phyloP scores from a whole-genome alignment of 2,113 vertebrate species.

The Psammodynastes pulverulentus region DNA sequence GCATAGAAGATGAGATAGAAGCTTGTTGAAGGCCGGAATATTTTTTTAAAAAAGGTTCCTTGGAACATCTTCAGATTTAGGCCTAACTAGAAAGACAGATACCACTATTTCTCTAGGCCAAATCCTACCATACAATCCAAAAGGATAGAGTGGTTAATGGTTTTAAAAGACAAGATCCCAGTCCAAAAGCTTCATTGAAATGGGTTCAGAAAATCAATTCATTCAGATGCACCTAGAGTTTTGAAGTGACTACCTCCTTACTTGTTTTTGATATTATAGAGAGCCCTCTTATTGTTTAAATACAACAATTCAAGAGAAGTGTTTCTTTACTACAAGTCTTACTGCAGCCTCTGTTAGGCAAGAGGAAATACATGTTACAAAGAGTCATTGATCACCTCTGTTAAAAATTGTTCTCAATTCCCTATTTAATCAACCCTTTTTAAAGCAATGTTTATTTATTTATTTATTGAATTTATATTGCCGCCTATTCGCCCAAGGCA shows the following conservation, averaged over 20 bases:
- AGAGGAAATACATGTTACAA: background rate
- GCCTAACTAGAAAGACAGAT: background rate
- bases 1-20: background rate
- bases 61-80: background rate
- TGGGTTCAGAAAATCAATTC: background rate
- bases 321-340: background rate
- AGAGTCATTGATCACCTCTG: background rate
- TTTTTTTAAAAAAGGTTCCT: background rate
- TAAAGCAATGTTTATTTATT: no score
- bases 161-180: background rate
- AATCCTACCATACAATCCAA: background rate
- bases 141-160: background rate
- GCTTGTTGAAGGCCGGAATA: background rate
- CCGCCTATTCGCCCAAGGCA: no score
- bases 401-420: background rate
- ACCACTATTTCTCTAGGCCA: background rate
- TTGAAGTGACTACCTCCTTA: background rate
- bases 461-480: no score
- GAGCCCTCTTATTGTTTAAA: background rate
- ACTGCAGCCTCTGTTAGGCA: background rate
- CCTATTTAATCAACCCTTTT: background rate
- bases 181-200: background rate
- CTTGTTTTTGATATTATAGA: background rate
- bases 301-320: background rate
- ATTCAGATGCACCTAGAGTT: background rate